Percentiles rank a stretch among this genome's conserved stretches.
Evolutionary conservation across 92 coral and sea anemone genomes (phyloP).

Genomic region (Bergia puertoricense): DNA sequence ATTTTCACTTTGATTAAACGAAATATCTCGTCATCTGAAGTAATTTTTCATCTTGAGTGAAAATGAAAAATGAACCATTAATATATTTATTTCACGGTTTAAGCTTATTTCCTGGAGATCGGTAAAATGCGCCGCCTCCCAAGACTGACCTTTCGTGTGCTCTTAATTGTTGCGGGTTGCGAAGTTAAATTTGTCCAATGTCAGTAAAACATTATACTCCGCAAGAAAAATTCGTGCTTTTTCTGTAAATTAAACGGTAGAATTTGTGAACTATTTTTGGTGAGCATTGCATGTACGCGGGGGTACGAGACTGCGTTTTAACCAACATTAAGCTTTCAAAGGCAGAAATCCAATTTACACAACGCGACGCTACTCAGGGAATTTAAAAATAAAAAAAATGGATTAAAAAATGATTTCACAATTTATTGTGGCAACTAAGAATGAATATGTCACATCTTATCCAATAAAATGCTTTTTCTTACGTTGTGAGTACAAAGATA

Average conservation of each 20-base stretch:
- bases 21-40: conserved; percentile 2
- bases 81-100: conserved; percentile 2
- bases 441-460: too few species aligned
- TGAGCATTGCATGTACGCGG: neutral
- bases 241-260: neutral
- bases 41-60: conserved; percentile 12
- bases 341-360: neutral
- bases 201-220: neutral
- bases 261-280: neutral
- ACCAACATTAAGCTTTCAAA: neutral
- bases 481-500: too few species aligned
- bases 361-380: neutral
- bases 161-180: neutral
- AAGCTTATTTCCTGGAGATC: neutral
- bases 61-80: conserved; percentile 28
- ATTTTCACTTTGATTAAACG: conserved; percentile 21
- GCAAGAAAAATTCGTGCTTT: neutral
- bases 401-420: too few species aligned
- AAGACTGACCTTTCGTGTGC: neutral
- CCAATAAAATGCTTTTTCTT: too few species aligned
- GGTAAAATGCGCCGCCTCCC: neutral
- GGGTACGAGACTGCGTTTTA: neutral
- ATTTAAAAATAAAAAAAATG: too few species aligned
- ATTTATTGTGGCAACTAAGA: neutral
- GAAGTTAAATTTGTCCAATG: neutral